Conservation (phyloP, 2,113 vertebrate species). For the Alethe castanea region DNA sequence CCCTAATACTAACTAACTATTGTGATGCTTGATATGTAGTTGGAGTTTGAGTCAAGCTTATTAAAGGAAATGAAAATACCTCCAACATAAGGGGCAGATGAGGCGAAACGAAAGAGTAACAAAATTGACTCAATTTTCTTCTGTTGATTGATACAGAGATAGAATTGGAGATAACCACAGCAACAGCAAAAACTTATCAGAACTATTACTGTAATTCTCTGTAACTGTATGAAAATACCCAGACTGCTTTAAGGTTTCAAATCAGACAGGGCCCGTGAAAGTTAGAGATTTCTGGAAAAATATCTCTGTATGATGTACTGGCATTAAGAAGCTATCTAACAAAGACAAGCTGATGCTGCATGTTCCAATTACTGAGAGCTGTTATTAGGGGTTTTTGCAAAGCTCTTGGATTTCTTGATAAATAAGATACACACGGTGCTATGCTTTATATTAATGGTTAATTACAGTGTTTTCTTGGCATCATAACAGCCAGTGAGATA, state of each 20-base stretch:
- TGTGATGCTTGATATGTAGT: not conserved
- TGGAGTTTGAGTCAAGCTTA: not conserved
- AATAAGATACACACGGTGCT: not conserved
- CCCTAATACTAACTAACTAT: not conserved
- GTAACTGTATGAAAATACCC: slow-evolving; percentile 13
- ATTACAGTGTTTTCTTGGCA: slow-evolving; percentile 20
- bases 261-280: not conserved
- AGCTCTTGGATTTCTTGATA: slow-evolving; percentile 40
- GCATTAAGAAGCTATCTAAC: slow-evolving; percentile 23
- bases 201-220: not conserved
- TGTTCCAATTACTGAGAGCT: slow-evolving; percentile 46
- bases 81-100: not conserved
- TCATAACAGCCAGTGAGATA: not conserved
- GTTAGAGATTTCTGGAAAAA: slow-evolving; percentile 31
- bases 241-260: slow-evolving; percentile 34
- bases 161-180: slow-evolving; percentile 17
- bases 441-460: slow-evolving; percentile 26
- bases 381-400: slow-evolving; percentile 12
- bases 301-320: not conserved
- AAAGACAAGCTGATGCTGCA: slow-evolving; percentile 33
- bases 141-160: not conserved
- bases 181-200: not conserved
- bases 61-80: not conserved
- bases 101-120: not conserved
- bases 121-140: slow-evolving; percentile 20